Base-by-base conservation (phyloP, 2,888 invertebrate species). In the Anoplius nigerrimus region DNA sequence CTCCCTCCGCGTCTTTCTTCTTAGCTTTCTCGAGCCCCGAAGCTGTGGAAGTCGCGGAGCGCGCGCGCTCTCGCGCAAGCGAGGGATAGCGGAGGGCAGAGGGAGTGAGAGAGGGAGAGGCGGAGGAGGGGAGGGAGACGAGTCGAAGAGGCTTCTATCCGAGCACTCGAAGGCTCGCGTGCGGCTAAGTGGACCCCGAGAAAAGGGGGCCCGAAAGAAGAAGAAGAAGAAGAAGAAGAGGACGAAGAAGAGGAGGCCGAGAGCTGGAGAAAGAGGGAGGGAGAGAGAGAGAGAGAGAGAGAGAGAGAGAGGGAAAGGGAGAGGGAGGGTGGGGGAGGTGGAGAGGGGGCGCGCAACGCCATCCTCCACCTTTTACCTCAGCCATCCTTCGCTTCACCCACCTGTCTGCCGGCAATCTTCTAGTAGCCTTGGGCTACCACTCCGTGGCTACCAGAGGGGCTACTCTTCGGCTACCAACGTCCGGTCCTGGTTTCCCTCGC, bases 401-500 rank as follows among this genome's bases (percentile, higher is more conserved):
- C 88, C 88, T 88, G 88, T 88, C 88, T 87, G 86, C 85, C 85
- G 88, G 87, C 87, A 88, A 88, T 88, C 88, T 88, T 88, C 88
- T 88, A 88, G 88, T 88, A 88, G 88, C 88, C 88, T 87, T 85
- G 86, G 88, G 88, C 88, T 88, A 86, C 87, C 86, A 86, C 84
- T 86, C 84, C 82, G 83, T 82, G 79, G 87, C 88, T 88, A 87
- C 87, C 86, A 88, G 78, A 82, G 86, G 87, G 85, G 87, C 87
- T 87, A 86, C 87, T 86, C 85, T 83, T 86, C 82, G 80, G 87
- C 86, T 84, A 86, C 87, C 86, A 86, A 84, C 81, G 80, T 81
- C 81, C 83, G 83, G 82, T 83, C 79, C 81, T 77, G 76, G 69
- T 81, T 74, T 79, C 77, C 76, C 71, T 74, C 67, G 67, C 79